Conservation (phyloP, 2,797 vertebrate species). For the Mastacembelus armatus region DNA sequence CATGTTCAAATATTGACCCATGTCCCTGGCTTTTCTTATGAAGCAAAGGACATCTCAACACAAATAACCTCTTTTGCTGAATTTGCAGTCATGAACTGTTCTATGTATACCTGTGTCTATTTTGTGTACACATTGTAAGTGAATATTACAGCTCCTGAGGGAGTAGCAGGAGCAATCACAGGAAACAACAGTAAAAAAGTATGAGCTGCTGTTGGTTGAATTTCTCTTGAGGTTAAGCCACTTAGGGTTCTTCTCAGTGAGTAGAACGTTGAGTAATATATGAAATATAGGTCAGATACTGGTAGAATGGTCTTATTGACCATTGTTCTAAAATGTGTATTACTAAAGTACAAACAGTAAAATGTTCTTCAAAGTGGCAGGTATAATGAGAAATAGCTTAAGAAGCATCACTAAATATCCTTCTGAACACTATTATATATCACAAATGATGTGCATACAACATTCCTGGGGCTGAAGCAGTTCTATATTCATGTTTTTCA, state of each 20-base stretch:
- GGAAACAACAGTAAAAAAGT: background rate
- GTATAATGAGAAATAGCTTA: background rate
- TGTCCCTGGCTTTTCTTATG: conserved; percentile 21
- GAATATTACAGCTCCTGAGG: background rate
- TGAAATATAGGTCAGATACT: background rate
- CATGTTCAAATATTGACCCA: conserved; percentile 51
- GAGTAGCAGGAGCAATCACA: background rate
- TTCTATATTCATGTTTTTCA: no score
- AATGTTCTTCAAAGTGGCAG: background rate
- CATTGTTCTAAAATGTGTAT: no score
- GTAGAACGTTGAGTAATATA: background rate
- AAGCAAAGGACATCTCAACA: conserved; percentile 19
- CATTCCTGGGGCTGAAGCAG: no score
- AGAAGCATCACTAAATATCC: no score
- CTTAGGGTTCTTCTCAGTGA: background rate
- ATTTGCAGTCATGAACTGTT: conserved; percentile 4
- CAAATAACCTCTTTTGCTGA: conserved; percentile 33
- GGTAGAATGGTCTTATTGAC: background rate
- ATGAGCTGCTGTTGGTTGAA: background rate
- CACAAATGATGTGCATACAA: no score
- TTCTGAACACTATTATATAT: no score
- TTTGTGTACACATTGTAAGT: conserved; percentile 10
- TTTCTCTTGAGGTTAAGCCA: background rate
- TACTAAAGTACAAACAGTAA: background rate
- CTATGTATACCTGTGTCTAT: background rate